Base-by-base conservation (phyloP, 2,113 vertebrate genomes). In the Mesocricetus auratus region DNA sequence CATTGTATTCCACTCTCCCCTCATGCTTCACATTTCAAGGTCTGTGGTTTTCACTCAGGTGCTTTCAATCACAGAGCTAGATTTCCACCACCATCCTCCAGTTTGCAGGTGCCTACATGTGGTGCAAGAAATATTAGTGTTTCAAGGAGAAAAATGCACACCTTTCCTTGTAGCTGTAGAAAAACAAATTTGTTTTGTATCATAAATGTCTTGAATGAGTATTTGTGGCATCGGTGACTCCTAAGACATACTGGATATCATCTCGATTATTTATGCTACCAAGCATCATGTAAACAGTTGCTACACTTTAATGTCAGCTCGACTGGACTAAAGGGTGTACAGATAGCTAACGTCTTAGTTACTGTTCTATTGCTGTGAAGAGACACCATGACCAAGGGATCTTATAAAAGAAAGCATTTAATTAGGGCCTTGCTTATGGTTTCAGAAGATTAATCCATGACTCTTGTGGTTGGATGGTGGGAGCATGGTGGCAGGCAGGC, bases 151-250 rank as follows among this genome's bases (percentile, higher is more conserved):
- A 95, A 82, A 91, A 26, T 45, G 89, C 87, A 16, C 7, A 91
- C 24, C 2, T 82, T 89, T 74, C 77, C 19, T 81, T 66, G 22
- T 11, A 93, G 69, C 24, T 64, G 4, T n/a, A 21, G 60, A 86
- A 93, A 94, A 66, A 73, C 77, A 93, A 71, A 85, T 82, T 91
- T 89, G 53, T 91, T 96, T 94, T 62, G 3, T 62, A 79, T 94
- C n/a, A 74, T 83, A 86, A 24, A 47, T 31, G 68, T 94, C 22
- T 92, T 58, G 10, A 69, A 33, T 5, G 66, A 58, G 15, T 86
- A 66, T 75, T 96, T 94, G 92, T 93, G 60, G 31, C 22, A 93
- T 75, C 36, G 47, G n/a, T 29, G 74, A 91, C n/a, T 85, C 75
- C 0, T 92, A 85, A 92, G 26, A 74, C n/a, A 58, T 12, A 22